A percentile compares a stretch with the other conserved stretches of the same genome.
Evolutionary conservation across 2,888 invertebrate species (phyloP).

Genomic region (Brenthis ino): DNA sequence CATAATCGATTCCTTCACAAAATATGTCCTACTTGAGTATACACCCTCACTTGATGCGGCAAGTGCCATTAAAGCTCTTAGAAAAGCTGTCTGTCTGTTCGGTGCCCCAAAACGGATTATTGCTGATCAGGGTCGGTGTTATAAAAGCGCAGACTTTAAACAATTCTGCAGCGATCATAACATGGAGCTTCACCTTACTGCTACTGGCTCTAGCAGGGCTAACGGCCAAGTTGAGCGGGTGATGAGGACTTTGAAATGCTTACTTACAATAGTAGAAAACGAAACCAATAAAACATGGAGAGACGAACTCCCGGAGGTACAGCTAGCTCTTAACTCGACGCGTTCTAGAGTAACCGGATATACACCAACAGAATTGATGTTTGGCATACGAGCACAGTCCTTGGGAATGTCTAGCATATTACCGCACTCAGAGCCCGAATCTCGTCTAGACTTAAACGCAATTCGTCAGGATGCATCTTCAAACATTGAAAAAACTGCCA

Average conservation of each 20-base stretch:
- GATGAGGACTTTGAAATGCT: conserved; percentile 39
- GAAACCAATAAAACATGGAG: conserved; percentile 32
- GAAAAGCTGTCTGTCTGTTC: conserved; percentile 22
- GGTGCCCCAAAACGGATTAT: conserved; percentile 28
- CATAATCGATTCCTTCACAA: conserved; percentile 20
- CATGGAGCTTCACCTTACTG: conserved; percentile 41
- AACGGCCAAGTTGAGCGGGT: conserved; percentile 41
- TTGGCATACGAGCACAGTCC: no score
- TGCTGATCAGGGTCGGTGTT: conserved; percentile 40
- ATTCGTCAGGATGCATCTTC: conserved; percentile 12
- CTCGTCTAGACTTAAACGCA: background rate
- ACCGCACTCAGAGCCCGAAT: no score
- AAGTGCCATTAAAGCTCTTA: conserved; percentile 12
- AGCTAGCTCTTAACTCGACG: conserved; percentile 41
- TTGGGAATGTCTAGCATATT: no score
- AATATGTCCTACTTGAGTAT: conserved; percentile 14
- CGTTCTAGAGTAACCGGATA: no score
- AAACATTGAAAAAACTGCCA: conserved; percentile 19
- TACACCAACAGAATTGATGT: no score
- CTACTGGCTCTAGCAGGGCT: conserved; percentile 39
- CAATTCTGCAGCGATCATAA: conserved; percentile 32
- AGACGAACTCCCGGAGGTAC: conserved; percentile 41
- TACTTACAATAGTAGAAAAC: conserved; percentile 30
- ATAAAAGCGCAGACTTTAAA: conserved; percentile 23
- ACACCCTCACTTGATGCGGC: background rate